These are phyloP conservation scores for Ovibos moschatus DNA, from an alignment of 2,113 vertebrate species.

Conservation along the genomic window DNA sequence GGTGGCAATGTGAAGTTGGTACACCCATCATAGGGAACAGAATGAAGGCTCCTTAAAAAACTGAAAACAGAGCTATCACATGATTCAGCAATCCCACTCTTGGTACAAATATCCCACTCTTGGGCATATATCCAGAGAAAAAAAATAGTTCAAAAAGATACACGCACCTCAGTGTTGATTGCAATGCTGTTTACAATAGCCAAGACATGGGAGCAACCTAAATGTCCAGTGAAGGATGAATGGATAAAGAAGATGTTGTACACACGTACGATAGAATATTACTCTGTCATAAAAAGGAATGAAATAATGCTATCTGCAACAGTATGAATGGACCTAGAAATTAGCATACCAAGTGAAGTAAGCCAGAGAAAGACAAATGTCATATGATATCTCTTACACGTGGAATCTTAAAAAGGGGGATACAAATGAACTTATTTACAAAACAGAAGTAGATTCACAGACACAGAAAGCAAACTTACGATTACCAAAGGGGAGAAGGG, in stretches of 20 bases:
- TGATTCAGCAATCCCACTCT: not conserved
- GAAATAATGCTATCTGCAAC: not conserved
- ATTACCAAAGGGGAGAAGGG: not conserved
- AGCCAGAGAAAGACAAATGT: not conserved
- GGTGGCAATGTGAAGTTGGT: not conserved
- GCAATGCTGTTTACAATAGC: not conserved
- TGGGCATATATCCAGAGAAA: not conserved
- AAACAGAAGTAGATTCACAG: not conserved
- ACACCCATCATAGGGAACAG: not conserved
- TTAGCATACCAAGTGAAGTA: not conserved
- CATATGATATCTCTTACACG: not conserved
- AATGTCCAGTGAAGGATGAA: not conserved
- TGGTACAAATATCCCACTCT: not conserved
- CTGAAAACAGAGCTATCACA: not conserved
- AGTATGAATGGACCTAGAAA: not conserved
- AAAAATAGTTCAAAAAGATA: not conserved
- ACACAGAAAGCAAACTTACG: not conserved
- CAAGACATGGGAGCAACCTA: not conserved
- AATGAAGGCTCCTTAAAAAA: not conserved
- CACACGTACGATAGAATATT: not conserved
- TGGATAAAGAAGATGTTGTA: not conserved
- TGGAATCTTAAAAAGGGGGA: not conserved
- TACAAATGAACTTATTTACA: not conserved
- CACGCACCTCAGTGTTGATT: not conserved
- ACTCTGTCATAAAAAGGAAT: not conserved